Evolutionary conservation across 2,113 vertebrate genomes (phyloP).

Genomic region (Laticauda laticaudata): DNA sequence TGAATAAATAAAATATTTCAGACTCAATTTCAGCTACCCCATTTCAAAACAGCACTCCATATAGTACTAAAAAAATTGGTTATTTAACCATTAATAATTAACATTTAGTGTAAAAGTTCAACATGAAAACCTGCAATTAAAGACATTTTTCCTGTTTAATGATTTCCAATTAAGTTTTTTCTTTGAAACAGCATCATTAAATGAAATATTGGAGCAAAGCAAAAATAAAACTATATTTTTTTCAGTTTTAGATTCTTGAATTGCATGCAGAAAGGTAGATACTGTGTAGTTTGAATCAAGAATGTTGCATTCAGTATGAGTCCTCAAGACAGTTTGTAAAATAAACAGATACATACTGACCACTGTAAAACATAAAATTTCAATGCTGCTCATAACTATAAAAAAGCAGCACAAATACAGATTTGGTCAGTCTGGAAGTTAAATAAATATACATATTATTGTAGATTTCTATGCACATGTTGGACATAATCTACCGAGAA

Average conservation of each 20-base stretch:
- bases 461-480: constrained; percentile 16
- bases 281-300: constrained; percentile 51
- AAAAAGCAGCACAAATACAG: constrained; percentile 66
- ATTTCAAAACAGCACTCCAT: constrained; percentile 36
- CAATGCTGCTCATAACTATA: constrained; percentile 34
- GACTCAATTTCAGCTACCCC: constrained; percentile 22
- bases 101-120: constrained; percentile 8
- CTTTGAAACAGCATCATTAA: constrained; percentile 31
- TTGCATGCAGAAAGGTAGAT: constrained; percentile 57
- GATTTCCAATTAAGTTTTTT: constrained; percentile 18
- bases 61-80: constrained; percentile 18
- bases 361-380: constrained; percentile 54
- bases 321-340: constrained; percentile 59
- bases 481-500: constrained; percentile 9
- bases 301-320: constrained; percentile 50
- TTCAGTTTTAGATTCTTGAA: constrained; percentile 32
- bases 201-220: constrained; percentile 47
- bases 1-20: constrained; percentile 2
- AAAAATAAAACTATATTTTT: constrained; percentile 22
- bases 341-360: constrained; percentile 54
- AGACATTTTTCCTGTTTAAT: constrained; percentile 37
- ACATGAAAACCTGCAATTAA: constrained; percentile 50
- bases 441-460: constrained; percentile 61
- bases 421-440: constrained; percentile 72
- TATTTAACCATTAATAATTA: constrained; percentile 15